Conservation (phyloP, 2,888 invertebrate species). For the Rotaria macrura region DNA sequence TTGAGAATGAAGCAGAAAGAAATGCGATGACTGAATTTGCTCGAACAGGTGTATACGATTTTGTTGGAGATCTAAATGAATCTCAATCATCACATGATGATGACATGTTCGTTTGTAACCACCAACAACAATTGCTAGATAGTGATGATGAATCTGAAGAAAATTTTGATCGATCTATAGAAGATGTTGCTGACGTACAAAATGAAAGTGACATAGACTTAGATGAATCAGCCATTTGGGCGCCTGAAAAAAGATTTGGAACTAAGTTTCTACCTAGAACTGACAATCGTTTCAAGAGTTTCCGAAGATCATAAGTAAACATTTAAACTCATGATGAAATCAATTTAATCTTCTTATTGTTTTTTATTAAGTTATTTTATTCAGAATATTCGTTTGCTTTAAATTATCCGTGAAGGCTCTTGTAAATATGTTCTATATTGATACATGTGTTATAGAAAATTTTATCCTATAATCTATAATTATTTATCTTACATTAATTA, state of each 20-base stretch:
- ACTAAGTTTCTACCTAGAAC: not conserved
- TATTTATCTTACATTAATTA: too few relatives aligned
- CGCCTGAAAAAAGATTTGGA: not conserved
- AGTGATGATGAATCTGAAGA: not conserved
- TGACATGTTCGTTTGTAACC: not conserved
- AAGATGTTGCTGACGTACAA: not conserved
- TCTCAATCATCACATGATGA: not conserved
- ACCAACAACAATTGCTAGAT: not conserved
- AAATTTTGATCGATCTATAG: not conserved
- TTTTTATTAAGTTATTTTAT: too few relatives aligned
- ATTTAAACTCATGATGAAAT: too few relatives aligned
- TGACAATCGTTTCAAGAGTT: not conserved
- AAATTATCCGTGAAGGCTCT: too few relatives aligned
- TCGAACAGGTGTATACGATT: not conserved
- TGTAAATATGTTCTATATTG: too few relatives aligned
- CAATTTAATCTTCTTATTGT: too few relatives aligned
- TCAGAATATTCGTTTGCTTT: too few relatives aligned
- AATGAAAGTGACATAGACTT: not conserved
- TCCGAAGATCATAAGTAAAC: not conserved
- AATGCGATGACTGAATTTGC: not conserved
- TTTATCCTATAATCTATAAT: too few relatives aligned
- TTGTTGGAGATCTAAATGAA: not conserved
- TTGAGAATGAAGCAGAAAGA: not conserved
- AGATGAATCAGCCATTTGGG: not conserved
- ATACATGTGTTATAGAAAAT: too few relatives aligned